These are phyloP conservation scores for Hesperophylax magnus DNA, from an alignment of 1,140 invertebrate genomes.

Conservation along the genomic window DNA sequence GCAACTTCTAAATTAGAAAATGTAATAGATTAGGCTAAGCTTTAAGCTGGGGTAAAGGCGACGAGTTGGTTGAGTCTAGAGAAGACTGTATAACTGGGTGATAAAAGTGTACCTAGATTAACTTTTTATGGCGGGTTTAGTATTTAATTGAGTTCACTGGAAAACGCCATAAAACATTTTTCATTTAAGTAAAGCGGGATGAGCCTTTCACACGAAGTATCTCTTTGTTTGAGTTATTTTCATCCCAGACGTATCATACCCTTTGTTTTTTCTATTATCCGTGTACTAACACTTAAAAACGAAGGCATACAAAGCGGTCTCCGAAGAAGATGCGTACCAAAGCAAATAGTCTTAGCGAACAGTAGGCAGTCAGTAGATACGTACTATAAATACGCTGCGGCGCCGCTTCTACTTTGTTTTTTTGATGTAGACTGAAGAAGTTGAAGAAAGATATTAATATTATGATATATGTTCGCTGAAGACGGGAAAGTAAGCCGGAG, in stretches of 20 bases:
- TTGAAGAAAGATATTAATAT: background rate
- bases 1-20: too few relatives aligned
- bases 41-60: too few relatives aligned
- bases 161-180: too few relatives aligned
- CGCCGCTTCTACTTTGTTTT: slow-evolving; percentile 15
- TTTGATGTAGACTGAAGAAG: slow-evolving; percentile 3
- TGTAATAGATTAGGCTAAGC: too few relatives aligned
- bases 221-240: slow-evolving; percentile 10
- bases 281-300: slow-evolving; percentile 5
- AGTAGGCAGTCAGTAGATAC: background rate
- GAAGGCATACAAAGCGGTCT: slow-evolving; percentile 7
- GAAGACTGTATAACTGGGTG: too few relatives aligned
- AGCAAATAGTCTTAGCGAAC: slow-evolving; percentile 7
- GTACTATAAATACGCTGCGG: slow-evolving; percentile 20
- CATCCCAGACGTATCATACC: slow-evolving; percentile 10
- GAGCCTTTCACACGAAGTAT: background rate
- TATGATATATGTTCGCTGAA: background rate
- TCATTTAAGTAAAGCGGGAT: too few relatives aligned
- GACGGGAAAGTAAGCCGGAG: background rate
- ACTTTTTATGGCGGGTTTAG: too few relatives aligned
- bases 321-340: background rate
- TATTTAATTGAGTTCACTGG: too few relatives aligned
- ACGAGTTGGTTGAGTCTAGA: too few relatives aligned
- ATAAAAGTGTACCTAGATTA: too few relatives aligned
- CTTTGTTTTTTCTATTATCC: slow-evolving; percentile 25